Conservation (phyloP, 2,797 vertebrate genomes). For the Todus mexicanus region DNA sequence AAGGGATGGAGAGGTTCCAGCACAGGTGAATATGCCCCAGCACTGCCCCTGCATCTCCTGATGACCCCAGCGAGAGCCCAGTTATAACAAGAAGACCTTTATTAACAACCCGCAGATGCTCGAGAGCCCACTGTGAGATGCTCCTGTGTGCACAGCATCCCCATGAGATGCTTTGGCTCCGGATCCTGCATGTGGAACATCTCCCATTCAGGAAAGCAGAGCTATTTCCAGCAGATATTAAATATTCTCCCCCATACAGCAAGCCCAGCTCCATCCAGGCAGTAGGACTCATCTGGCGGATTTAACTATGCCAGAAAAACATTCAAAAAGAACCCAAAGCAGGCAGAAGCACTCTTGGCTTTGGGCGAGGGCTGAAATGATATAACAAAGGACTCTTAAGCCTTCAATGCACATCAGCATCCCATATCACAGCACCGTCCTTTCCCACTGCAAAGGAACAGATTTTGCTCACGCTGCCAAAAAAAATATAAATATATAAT, state of each 20-base stretch:
- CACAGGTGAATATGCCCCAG: rapidly evolving
- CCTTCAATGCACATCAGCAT: not conserved
- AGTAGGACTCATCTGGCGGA: not conserved
- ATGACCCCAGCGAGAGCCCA: not conserved
- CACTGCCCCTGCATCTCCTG: not conserved
- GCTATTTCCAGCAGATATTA: not conserved
- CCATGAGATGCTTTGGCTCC: not conserved
- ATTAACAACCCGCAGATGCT: not conserved
- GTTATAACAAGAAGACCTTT: not conserved
- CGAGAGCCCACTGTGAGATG: not conserved
- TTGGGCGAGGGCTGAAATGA: not conserved
- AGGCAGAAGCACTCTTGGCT: not conserved
- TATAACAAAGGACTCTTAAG: not conserved
- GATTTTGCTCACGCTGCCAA: constrained; percentile 26
- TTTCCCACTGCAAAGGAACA: not conserved
- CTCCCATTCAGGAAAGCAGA: not conserved
- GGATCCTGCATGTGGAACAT: rapidly evolving
- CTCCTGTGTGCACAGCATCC: not conserved
- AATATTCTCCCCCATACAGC: not conserved
- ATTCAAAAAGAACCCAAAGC: not conserved
- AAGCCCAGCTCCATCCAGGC: not conserved
- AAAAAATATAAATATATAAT: too few species aligned
- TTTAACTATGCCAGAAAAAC: not conserved
- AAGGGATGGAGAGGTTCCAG: not conserved
- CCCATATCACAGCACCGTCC: not conserved